phyloP scores from a whole-genome alignment of 2,888 invertebrate genomes.

The Sinohyriopsis cumingii region DNA sequence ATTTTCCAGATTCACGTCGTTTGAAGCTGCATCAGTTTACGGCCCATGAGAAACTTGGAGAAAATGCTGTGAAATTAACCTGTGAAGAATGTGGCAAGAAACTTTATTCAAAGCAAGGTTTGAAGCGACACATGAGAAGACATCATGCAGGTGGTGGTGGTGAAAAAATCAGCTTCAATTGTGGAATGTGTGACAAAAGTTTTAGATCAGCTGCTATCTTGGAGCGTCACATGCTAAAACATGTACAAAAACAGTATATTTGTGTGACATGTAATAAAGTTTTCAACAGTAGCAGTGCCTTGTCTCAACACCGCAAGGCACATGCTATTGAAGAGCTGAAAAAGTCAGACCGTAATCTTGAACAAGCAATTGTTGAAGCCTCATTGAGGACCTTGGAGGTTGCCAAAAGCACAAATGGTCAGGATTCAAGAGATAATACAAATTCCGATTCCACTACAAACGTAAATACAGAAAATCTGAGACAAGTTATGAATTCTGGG shows the following conservation, averaged over 20 bases:
- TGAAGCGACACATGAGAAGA: constrained; percentile 33
- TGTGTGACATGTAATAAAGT: constrained; percentile 28
- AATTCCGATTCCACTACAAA: too few species aligned
- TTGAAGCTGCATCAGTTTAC: constrained; percentile 35
- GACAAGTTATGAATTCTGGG: too few species aligned
- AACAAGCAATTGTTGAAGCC: too few species aligned
- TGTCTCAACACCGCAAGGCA: constrained; percentile 31
- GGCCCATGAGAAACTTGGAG: constrained; percentile 34
- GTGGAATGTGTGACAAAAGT: constrained; percentile 26
- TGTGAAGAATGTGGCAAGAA: constrained; percentile 36
- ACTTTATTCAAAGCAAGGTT: constrained; percentile 36
- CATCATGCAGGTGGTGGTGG: constrained; percentile 20
- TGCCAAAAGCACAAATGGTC: too few species aligned
- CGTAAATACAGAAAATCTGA: too few species aligned
- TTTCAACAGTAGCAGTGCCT: constrained; percentile 22
- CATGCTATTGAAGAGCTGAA: constrained; percentile 22
- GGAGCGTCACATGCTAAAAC: constrained; percentile 28
- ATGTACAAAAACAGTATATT: constrained; percentile 23
- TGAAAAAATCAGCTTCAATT: constrained; percentile 16
- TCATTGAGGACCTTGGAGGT: too few species aligned
- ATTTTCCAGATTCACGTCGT: constrained; percentile 32
- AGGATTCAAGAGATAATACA: too few species aligned
- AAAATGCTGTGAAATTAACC: constrained; percentile 1
- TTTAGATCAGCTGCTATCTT: constrained; percentile 19
- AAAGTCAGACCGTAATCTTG: neutral